phyloP scores from a whole-genome alignment of 1,140 invertebrate species.

The Scaptomyza montana region DNA sequence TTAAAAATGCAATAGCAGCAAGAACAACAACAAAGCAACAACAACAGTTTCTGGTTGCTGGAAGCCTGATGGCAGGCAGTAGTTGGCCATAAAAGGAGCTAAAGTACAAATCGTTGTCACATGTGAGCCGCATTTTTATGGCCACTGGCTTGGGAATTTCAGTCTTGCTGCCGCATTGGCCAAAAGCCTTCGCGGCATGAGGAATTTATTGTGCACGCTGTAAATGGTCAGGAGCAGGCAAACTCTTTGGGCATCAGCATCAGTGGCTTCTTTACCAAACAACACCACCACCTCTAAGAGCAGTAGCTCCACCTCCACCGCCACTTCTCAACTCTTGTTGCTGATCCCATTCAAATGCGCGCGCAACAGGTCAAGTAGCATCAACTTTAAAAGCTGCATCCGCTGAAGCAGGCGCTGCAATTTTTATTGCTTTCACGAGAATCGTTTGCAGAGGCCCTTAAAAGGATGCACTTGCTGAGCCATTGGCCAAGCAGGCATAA shows the following conservation, averaged over 20 bases:
- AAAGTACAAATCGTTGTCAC: slow-evolving; percentile 84
- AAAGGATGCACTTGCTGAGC: slow-evolving; percentile 43
- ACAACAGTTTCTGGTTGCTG: slow-evolving; percentile 5
- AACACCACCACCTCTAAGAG: slow-evolving; percentile 1
- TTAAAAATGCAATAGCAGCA: slow-evolving; percentile 24
- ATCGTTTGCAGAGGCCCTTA: slow-evolving; percentile 57
- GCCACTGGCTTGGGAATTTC: slow-evolving; percentile 80
- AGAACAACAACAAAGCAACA: slow-evolving; percentile 20
- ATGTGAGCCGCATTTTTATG: slow-evolving; percentile 84
- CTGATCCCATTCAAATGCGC: slow-evolving; percentile 73
- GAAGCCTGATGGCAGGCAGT: slow-evolving; percentile 12
- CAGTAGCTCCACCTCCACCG: neutral
- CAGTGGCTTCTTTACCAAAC: slow-evolving; percentile 19
- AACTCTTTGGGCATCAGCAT: slow-evolving; percentile 54
- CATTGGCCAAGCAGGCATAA: slow-evolving; percentile 9
- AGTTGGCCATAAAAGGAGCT: slow-evolving; percentile 78
- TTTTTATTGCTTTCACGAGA: slow-evolving; percentile 80
- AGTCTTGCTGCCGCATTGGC: slow-evolving; percentile 39
- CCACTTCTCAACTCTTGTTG: neutral
- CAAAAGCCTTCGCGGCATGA: slow-evolving; percentile 45
- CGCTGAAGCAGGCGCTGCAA: slow-evolving; percentile 59
- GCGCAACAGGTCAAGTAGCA: slow-evolving; percentile 64
- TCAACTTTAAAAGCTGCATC: slow-evolving; percentile 7
- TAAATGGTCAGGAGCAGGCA: slow-evolving; percentile 68
- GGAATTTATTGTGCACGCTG: slow-evolving; percentile 75